Percentiles rank a stretch among this genome's conserved stretches.
phyloP scores from a whole-genome alignment of 2,113 vertebrate genomes.

The Gallinago media region DNA sequence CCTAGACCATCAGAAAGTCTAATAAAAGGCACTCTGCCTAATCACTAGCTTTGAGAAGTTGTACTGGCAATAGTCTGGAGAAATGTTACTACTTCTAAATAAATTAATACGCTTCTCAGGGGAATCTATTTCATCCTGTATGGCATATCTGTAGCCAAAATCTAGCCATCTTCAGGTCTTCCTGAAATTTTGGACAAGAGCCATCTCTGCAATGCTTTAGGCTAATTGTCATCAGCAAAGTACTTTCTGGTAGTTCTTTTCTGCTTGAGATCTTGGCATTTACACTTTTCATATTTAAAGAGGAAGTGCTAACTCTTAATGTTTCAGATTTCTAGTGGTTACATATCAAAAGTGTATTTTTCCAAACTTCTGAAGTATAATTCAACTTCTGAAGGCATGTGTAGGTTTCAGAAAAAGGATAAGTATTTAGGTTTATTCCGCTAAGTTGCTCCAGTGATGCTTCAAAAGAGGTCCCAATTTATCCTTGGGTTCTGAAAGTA shows the following conservation, averaged over 20 bases:
- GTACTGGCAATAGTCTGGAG: not conserved
- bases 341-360: not conserved
- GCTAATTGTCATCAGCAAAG: not conserved
- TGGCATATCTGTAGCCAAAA: not conserved
- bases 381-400: not conserved
- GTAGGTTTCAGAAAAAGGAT: accelerated
- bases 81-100: not conserved
- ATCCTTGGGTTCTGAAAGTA: not conserved
- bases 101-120: not conserved
- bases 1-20: constrained; percentile 54
- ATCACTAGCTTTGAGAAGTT: not conserved
- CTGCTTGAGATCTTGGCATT: not conserved
- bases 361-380: not conserved
- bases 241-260: not conserved
- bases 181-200: not conserved
- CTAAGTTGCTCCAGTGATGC: not conserved
- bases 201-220: not conserved
- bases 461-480: not conserved
- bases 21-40: not conserved
- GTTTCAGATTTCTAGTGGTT: not conserved
- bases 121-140: no score
- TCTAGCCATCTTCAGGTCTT: not conserved
- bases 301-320: no score
- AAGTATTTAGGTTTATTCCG: not conserved
- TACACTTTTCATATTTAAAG: not conserved